Conservation (phyloP, 2,113 vertebrate species). For the Calyptommatus sinebrachiatus region DNA sequence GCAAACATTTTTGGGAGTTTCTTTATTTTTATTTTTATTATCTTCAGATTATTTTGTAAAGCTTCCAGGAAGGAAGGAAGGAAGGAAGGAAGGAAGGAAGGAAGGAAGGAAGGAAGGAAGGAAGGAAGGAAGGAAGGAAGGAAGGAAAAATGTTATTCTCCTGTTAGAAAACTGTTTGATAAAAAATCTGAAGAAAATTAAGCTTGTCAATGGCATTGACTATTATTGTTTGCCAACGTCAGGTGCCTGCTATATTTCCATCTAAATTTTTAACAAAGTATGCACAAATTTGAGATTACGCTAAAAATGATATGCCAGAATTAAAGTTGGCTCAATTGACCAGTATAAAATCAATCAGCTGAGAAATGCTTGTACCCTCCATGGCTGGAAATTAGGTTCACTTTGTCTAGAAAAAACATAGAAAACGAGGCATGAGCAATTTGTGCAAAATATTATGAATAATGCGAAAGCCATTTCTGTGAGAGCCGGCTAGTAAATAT, state of each 20-base stretch:
- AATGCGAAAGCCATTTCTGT: background rate
- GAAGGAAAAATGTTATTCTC: background rate
- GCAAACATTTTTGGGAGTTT: background rate
- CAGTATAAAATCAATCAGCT: slow-evolving; percentile 20
- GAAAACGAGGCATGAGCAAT: background rate
- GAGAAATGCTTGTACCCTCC: slow-evolving; percentile 13
- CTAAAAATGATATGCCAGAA: slow-evolving; percentile 20
- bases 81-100: no score
- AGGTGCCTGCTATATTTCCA: background rate
- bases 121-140: no score
- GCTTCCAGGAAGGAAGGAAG: background rate
- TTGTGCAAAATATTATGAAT: background rate
- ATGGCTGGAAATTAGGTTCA: slow-evolving; percentile 4
- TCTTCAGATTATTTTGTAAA: background rate
- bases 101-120: no score
- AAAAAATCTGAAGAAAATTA: slow-evolving; percentile 7
- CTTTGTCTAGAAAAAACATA: slow-evolving; percentile 29
- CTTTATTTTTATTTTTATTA: no score
- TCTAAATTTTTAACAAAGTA: background rate
- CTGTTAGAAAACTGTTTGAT: background rate
- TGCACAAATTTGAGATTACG: slow-evolving; percentile 10
- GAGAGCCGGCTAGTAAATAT: background rate
- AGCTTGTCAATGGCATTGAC: background rate
- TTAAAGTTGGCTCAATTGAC: slow-evolving; percentile 30
- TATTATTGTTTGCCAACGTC: slow-evolving; percentile 6